Evolutionary conservation across 2,797 vertebrate genomes (phyloP), one percentile per base, ranked within the genome.

Genomic region (Champsocephalus gunnari): DNA sequence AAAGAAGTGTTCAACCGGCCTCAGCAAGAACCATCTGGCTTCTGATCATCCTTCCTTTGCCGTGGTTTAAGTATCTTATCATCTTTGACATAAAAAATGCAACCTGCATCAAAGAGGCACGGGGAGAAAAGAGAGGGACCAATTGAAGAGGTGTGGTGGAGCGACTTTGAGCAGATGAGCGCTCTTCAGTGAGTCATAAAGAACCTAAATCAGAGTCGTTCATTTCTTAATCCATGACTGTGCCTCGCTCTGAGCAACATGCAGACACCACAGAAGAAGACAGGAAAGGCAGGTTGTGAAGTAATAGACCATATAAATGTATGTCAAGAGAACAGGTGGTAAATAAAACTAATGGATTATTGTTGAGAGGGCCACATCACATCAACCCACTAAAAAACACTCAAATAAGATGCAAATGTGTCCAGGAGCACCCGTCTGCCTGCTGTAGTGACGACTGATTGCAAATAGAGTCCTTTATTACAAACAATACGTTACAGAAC

Each of bases 171-270:
- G 80, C 93, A 86, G 88, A 87, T 80, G 84, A 94, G 85, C 59
- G 94, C 96, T 97, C 96, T 96, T 96, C 89, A 67, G 76, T 79
- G 81, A 88, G 77, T 91, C 88, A 85, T 93, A 89, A 95, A 78
- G 95, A 91, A 93, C 82, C 95, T 95, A 96, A 96, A 38, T 96
- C 96, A 96, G 95, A 93, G 78, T 89, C 88, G 91, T 92, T 95
- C 94, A 95, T 95, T 95, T 96, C 92, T 93, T 92, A 96, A 95
- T 96, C 95, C 85, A 90, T 94, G 84, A 96, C 96, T 87, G 96
- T 93, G 59, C 95, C 91, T 96, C 94, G 85, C 95, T 96, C 96
- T 96, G 96, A 91, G 82, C 87, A 91, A 94, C 93, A 92, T 93
- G 93, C 87, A 95, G 87, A 91, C 85, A 77, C 90, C 75, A 93